These are phyloP conservation scores for Agonopterix arenella DNA, from an alignment of 2,888 invertebrate species.

Conservation along the genomic window DNA sequence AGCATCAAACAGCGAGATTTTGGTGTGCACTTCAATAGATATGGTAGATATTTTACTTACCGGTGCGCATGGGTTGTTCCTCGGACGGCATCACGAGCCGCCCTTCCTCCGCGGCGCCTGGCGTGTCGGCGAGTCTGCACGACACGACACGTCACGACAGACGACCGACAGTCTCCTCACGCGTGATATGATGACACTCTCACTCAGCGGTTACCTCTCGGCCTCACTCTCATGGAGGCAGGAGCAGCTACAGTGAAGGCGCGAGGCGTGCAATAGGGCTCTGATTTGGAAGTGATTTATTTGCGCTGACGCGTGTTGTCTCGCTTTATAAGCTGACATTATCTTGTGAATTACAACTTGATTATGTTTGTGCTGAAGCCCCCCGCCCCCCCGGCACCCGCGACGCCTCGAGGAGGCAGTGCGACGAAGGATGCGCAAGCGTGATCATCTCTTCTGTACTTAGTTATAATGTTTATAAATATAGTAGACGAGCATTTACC, in stretches of 20 bases:
- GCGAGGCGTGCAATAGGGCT: background rate
- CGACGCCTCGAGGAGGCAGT: background rate
- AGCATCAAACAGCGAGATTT: too few relatives aligned
- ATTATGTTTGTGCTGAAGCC: background rate
- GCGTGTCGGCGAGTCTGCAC: background rate
- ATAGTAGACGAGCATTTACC: too few relatives aligned
- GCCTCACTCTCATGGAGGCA: background rate
- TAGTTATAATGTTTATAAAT: too few relatives aligned
- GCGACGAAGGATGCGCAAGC: background rate
- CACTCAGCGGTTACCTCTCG: background rate
- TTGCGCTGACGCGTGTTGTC: background rate
- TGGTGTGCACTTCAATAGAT: background rate
- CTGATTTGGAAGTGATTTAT: background rate
- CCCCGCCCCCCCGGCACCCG: background rate
- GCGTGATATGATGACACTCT: background rate
- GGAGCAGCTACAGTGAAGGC: background rate
- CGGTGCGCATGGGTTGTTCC: background rate
- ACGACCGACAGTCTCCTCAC: background rate
- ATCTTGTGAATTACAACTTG: constrained; percentile 7
- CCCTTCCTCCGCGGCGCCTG: background rate
- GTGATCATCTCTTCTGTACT: background rate
- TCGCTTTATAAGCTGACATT: constrained; percentile 7
- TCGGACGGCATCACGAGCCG: background rate
- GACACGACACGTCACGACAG: background rate
- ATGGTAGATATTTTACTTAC: background rate